phyloP scores from a whole-genome alignment of 2,888 invertebrate genomes.

The Tipula confusa region DNA sequence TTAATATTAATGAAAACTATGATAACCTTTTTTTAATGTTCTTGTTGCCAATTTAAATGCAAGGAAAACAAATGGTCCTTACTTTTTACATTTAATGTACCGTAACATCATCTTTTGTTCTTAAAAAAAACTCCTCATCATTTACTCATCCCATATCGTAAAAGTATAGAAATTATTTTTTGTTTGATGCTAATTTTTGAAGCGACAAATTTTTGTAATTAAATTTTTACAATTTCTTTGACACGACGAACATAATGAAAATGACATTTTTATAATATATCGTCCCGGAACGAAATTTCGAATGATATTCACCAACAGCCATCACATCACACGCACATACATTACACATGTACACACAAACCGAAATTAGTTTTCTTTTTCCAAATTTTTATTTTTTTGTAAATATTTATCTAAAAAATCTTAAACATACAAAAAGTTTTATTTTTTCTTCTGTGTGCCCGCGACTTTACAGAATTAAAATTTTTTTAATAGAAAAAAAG shows the following conservation, averaged over 20 bases:
- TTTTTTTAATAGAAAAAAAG: slow-evolving; percentile 3
- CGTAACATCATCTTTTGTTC: not conserved
- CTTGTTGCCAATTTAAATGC: too few species aligned
- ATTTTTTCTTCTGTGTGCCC: not conserved
- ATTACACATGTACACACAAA: too few species aligned
- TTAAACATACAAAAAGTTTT: not conserved
- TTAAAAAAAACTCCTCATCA: not conserved
- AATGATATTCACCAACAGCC: not conserved
- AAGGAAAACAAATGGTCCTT: not conserved
- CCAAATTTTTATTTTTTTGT: not conserved
- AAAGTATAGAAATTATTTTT: not conserved
- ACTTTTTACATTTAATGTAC: not conserved
- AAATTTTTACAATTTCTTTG: not conserved
- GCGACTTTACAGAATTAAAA: slow-evolving; percentile 15
- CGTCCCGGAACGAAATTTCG: not conserved
- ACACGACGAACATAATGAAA: not conserved
- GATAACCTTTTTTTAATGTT: too few species aligned
- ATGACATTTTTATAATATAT: not conserved
- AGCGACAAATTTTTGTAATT: not conserved
- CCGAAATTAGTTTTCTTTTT: not conserved
- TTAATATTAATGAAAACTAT: too few species aligned
- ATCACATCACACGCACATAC: not conserved
- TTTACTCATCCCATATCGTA: not conserved
- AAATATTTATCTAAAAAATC: not conserved
- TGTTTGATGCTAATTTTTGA: not conserved